These are phyloP conservation scores for Nomada lathburiana DNA, from an alignment of 2,888 invertebrate genomes.

Conservation along the genomic window DNA sequence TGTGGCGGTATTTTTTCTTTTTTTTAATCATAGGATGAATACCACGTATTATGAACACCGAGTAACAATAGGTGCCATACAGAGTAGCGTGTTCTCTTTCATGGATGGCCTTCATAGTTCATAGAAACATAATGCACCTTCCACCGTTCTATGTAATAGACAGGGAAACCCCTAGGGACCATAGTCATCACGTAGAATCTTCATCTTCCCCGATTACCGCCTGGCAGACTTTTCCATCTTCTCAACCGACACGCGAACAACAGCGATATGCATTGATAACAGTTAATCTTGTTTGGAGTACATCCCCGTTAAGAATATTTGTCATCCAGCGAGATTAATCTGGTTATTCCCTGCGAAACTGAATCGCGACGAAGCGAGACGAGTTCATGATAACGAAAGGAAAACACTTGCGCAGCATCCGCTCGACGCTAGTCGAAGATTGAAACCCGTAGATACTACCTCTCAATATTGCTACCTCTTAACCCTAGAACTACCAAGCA, in stretches of 20 bases:
- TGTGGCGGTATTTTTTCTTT: not conserved
- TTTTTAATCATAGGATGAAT: not conserved
- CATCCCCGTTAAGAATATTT: not conserved
- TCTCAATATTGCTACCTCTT: not conserved
- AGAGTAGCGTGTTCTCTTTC: slow-evolving; percentile 11
- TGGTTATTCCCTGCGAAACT: slow-evolving; percentile 5
- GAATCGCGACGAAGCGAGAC: not conserved
- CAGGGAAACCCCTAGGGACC: slow-evolving; percentile 3
- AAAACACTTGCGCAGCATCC: not conserved
- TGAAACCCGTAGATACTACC: not conserved
- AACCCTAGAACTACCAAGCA: too few relatives aligned
- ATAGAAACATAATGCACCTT: slow-evolving; percentile 1
- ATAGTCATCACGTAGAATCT: not conserved
- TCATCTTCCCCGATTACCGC: not conserved
- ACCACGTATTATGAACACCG: not conserved
- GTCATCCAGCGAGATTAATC: not conserved
- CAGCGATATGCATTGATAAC: not conserved
- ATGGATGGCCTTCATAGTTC: slow-evolving; percentile 23
- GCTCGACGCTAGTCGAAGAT: not conserved
- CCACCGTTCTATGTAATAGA: not conserved
- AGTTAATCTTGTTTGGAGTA: slow-evolving; percentile 2
- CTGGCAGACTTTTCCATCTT: not conserved
- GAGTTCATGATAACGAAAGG: not conserved
- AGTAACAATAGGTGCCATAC: slow-evolving; percentile 27
- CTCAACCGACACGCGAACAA: not conserved